Percentiles rank a stretch among this genome's conserved stretches.
These are phyloP conservation scores for Phrynocephalus versicolor DNA, from an alignment of 2,113 vertebrate species.

Conservation along the genomic window DNA sequence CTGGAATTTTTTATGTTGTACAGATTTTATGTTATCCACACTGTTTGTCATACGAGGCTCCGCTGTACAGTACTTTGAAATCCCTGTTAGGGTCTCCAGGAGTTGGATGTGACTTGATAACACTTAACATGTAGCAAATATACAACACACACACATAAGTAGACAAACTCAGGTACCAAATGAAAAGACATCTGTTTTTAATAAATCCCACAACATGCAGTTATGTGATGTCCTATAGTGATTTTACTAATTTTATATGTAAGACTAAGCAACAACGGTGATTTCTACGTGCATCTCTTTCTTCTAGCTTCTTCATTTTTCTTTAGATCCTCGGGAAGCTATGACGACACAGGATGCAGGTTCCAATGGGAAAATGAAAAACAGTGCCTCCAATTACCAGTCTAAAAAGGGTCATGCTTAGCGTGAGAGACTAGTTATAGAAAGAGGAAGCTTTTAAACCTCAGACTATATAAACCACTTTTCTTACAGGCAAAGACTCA, in stretches of 20 bases:
- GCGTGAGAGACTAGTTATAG: conserved; percentile 7
- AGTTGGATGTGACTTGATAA: no score
- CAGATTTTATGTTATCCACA: no score
- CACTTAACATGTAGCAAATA: no score
- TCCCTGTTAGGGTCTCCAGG: no score
- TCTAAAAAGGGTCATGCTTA: conserved; percentile 1
- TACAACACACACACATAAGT: no score
- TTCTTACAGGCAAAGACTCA: conserved; percentile 3
- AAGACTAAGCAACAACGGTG: background rate
- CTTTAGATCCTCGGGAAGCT: background rate
- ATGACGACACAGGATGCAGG: background rate
- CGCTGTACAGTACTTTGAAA: no score
- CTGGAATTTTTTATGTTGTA: no score
- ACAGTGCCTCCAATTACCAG: background rate
- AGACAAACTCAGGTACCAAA: background rate
- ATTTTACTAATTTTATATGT: background rate
- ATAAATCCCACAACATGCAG: background rate
- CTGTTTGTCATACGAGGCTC: no score
- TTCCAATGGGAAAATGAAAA: conserved; percentile 21
- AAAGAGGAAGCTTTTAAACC: conserved; percentile 10
- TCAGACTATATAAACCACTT: background rate
- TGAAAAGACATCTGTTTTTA: background rate
- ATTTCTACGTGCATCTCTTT: background rate
- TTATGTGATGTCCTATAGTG: background rate
- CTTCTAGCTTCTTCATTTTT: background rate